These are phyloP conservation scores for Chrysopilus asiliformis DNA, from an alignment of 2,888 invertebrate genomes.

Conservation along the genomic window DNA sequence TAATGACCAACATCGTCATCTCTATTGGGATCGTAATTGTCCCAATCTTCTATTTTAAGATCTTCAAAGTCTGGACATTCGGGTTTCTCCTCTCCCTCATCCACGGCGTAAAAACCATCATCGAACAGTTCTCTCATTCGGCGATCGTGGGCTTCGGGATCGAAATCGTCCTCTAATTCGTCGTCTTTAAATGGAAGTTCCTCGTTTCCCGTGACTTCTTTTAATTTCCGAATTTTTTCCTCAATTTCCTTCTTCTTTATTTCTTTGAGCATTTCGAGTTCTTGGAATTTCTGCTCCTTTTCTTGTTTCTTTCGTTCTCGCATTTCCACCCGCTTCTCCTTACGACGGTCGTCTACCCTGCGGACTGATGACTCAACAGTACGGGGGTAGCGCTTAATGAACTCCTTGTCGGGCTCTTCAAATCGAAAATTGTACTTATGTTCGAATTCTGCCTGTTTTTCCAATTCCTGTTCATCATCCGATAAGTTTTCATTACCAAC, in stretches of 20 bases:
- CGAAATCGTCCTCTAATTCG: conserved; percentile 82
- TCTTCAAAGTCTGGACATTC: conserved; percentile 68
- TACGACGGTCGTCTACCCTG: conserved; percentile 62
- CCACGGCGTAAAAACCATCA: conserved; percentile 70
- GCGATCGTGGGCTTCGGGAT: conserved; percentile 75
- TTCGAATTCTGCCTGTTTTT: conserved; percentile 82
- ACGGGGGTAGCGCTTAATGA: conserved; percentile 83
- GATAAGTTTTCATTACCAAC: conserved; percentile 48
- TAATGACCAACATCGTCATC: conserved; percentile 40
- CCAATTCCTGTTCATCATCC: conserved; percentile 66
- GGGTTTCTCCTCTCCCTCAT: conserved; percentile 61
- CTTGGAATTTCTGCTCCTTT: conserved; percentile 68
- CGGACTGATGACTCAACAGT: conserved; percentile 73
- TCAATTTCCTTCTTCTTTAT: conserved; percentile 81
- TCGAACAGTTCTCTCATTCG: conserved; percentile 78
- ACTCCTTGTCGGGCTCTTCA: conserved; percentile 91
- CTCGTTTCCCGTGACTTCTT: conserved; percentile 76
- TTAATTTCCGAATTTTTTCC: conserved; percentile 73
- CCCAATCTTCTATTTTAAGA: conserved; percentile 33
- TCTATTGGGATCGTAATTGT: conserved; percentile 41
- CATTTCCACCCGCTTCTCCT: conserved; percentile 61
- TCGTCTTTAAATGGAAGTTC: conserved; percentile 44
- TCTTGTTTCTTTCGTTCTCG: conserved; percentile 63
- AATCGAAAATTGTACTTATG: conserved; percentile 91
- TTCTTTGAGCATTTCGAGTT: conserved; percentile 74